Evolutionary conservation across 2,113 vertebrate genomes (phyloP).

Genomic region (Sinocyclocheilus maitianheensis): DNA sequence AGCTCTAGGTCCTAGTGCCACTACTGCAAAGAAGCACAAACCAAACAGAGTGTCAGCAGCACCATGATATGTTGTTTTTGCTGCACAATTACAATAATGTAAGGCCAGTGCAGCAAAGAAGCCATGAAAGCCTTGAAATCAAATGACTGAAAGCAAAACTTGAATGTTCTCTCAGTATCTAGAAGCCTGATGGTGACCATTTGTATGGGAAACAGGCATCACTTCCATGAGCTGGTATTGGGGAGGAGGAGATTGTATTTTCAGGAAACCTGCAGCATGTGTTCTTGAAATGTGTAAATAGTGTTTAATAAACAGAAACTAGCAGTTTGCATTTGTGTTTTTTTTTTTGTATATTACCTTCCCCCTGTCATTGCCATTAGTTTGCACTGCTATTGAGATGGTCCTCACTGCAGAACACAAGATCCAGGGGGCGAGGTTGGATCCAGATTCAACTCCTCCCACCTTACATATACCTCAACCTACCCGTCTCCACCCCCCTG

Average conservation of each 20-base stretch:
- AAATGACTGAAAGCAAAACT: conserved; percentile 65
- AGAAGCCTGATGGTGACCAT: conserved; percentile 64
- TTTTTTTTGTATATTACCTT: not conserved
- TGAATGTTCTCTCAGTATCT: conserved; percentile 77
- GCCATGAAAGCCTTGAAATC: conserved; percentile 71
- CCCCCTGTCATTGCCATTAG: no score
- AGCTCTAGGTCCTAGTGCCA: conserved; percentile 75
- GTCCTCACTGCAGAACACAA: no score
- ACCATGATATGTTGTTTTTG: conserved; percentile 66
- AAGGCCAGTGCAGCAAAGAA: conserved; percentile 58
- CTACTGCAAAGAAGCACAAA: conserved; percentile 79
- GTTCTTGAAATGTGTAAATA: conserved; percentile 75
- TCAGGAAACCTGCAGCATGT: conserved; percentile 76
- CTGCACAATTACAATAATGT: conserved; percentile 78
- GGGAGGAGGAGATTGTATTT: conserved; percentile 37
- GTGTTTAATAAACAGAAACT: conserved; percentile 74
- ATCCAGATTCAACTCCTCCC: no score
- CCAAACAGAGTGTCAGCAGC: conserved; percentile 77
- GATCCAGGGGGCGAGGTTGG: no score
- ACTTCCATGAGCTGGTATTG: conserved; percentile 63
- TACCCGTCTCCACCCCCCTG: no score
- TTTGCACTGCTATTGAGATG: no score
- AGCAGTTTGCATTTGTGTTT: conserved; percentile 47
- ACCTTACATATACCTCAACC: no score
- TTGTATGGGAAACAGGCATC: conserved; percentile 64